Conservation (phyloP, 1,140 invertebrate species). For the Megalonaias nervosa region DNA sequence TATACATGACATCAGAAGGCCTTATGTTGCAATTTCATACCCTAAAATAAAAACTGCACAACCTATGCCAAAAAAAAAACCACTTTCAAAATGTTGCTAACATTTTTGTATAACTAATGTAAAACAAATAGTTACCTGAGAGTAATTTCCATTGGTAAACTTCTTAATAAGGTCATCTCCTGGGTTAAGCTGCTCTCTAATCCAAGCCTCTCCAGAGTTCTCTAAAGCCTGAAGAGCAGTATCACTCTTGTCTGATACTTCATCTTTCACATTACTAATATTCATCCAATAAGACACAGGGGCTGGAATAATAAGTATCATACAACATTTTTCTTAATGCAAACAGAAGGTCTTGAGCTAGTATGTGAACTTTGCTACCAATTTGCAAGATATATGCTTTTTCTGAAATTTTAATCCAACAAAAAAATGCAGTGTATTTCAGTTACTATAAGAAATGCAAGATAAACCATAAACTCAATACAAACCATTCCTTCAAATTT, state of each 20-base stretch:
- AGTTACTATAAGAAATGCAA: too few species aligned
- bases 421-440: too few species aligned
- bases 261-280: conserved; percentile 2
- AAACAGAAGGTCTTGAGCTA: conserved; percentile 12
- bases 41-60: too few species aligned
- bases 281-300: conserved; percentile 34
- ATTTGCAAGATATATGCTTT: neutral
- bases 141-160: conserved; percentile 25
- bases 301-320: conserved; percentile 28
- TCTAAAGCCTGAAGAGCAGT: neutral
- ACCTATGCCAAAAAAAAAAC: too few species aligned
- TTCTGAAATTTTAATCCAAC: too few species aligned
- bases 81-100: too few species aligned
- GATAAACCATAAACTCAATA: too few species aligned
- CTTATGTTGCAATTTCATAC: too few species aligned
- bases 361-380: conserved; percentile 11
- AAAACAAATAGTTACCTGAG: conserved; percentile 8
- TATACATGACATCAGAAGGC: too few species aligned
- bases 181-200: conserved; percentile 4
- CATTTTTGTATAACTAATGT: too few species aligned
- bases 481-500: too few species aligned
- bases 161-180: conserved; percentile 19
- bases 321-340: conserved; percentile 27
- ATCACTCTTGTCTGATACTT: neutral
- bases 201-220: conserved; percentile 5